These are phyloP conservation scores for Tachyglossus aculeatus DNA, from an alignment of 2,797 vertebrate genomes.

Conservation along the genomic window DNA sequence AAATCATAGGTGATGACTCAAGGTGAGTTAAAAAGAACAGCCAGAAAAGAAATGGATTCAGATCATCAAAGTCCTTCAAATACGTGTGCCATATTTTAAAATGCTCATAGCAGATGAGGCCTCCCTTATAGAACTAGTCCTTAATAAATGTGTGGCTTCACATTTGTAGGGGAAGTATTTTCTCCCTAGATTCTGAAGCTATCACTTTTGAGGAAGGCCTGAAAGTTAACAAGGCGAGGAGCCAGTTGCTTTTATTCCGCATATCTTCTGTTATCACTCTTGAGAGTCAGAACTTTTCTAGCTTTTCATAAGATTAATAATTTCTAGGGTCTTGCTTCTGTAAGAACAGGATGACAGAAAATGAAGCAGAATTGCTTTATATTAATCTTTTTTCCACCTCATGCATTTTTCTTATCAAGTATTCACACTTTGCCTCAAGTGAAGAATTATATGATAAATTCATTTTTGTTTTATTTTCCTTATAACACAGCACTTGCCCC, in stretches of 20 bases:
- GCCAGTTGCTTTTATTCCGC: not conserved
- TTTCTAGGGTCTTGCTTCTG: constrained; percentile 5
- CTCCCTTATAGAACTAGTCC: accelerated
- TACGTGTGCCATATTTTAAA: accelerated
- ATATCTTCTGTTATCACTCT: constrained; percentile 11
- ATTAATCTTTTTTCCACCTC: constrained; percentile 42
- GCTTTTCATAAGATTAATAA: constrained; percentile 24
- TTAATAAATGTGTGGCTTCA: no score
- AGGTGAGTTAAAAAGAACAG: accelerated
- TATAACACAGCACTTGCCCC: constrained; percentile 46
- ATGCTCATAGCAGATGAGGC: not conserved
- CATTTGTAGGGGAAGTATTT: not conserved
- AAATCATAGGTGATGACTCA: accelerated
- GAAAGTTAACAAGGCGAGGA: not conserved
- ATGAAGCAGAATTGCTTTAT: constrained; percentile 25
- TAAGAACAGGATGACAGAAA: not conserved
- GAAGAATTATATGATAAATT: constrained; percentile 57
- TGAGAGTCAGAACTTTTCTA: constrained; percentile 13
- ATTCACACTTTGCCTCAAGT: constrained; percentile 50
- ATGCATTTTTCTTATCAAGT: constrained; percentile 51
- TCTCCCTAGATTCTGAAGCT: not conserved
- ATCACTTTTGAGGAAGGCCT: not conserved
- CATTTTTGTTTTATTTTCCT: constrained; percentile 62
- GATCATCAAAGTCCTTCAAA: accelerated
- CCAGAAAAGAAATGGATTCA: not conserved